phyloP scores from a whole-genome alignment of 2,888 invertebrate genomes.

The Dysmachus trigonus region DNA sequence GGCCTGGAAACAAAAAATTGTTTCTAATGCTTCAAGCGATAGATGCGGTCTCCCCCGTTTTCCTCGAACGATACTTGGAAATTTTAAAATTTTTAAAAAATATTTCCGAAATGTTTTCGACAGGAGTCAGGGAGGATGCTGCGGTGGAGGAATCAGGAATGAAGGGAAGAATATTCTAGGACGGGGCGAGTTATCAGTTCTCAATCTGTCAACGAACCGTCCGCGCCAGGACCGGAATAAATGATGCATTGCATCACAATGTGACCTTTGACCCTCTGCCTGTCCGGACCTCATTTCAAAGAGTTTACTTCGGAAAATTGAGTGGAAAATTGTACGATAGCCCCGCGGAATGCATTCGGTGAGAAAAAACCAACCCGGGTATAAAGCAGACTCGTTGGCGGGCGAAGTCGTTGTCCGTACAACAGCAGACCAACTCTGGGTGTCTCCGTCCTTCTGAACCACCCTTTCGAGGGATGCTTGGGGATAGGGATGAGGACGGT shows the following conservation, averaged over 20 bases:
- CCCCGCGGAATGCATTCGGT: not conserved
- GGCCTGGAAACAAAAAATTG: not conserved
- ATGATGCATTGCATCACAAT: slow-evolving; percentile 15
- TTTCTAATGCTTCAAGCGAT: not conserved
- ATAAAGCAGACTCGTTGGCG: not conserved
- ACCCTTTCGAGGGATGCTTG: not conserved
- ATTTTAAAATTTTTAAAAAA: not conserved
- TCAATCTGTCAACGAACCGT: slow-evolving; percentile 24
- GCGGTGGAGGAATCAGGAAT: too few relatives aligned
- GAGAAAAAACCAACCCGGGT: not conserved
- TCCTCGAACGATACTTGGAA: not conserved
- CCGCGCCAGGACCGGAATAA: not conserved
- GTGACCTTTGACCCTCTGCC: not conserved
- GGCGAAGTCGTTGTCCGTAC: slow-evolving; percentile 15
- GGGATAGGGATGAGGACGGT: not conserved
- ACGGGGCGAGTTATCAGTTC: slow-evolving; percentile 11
- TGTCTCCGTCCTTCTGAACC: not conserved
- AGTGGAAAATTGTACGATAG: slow-evolving; percentile 19
- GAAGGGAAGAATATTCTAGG: not conserved
- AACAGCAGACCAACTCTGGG: not conserved
- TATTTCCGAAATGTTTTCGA: not conserved
- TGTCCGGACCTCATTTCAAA: not conserved
- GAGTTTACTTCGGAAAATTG: slow-evolving; percentile 23
- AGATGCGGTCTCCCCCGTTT: not conserved
- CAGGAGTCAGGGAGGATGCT: not conserved